Evolutionary conservation across 2,113 vertebrate genomes (phyloP).

Genomic region (Hylia prasina): DNA sequence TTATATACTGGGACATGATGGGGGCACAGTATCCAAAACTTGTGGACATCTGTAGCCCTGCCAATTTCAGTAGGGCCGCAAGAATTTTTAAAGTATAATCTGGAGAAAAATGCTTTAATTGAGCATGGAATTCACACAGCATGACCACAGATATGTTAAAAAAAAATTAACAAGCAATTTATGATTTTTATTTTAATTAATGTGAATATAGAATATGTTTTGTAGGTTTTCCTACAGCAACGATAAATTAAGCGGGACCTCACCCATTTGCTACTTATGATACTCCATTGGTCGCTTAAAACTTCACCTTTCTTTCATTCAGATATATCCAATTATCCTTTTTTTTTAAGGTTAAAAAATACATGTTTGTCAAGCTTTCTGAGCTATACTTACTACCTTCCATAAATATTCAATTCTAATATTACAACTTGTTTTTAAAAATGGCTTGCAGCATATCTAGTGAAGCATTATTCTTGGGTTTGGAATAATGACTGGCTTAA

Average conservation of each 20-base stretch:
- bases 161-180: background rate
- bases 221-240: background rate
- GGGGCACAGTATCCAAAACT: background rate
- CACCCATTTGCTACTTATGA: background rate
- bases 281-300: background rate
- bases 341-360: background rate
- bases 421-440: background rate
- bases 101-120: background rate
- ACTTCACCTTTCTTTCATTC: background rate
- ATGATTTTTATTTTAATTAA: background rate
- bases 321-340: background rate
- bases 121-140: background rate
- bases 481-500: background rate
- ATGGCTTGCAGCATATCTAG: background rate
- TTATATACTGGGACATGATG: background rate
- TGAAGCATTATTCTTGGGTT: background rate
- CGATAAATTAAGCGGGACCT: background rate
- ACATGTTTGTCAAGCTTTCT: background rate
- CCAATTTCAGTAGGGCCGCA: background rate
- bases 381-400: constrained; percentile 1
- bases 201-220: background rate
- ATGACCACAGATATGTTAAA: background rate
- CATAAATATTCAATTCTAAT: background rate
- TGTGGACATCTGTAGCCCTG: background rate
- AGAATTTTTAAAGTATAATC: background rate